A percentile compares a stretch with the other conserved stretches of the same genome.
phyloP scores from a whole-genome alignment of 2,888 invertebrate species.

The Drosophila austrosaltans region DNA sequence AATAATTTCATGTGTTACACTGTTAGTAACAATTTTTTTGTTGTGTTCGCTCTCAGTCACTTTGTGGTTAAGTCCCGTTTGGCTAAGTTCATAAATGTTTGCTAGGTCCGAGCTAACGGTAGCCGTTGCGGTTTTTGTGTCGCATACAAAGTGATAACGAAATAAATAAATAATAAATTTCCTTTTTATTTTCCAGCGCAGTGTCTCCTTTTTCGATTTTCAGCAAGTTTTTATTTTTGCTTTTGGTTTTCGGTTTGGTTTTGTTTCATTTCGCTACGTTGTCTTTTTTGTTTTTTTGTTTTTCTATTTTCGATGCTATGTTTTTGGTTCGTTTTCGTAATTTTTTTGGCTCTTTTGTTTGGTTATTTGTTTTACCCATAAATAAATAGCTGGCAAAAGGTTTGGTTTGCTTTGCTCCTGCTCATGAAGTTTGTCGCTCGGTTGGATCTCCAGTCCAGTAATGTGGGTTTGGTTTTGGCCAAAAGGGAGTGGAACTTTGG shows the following conservation, averaged over 20 bases:
- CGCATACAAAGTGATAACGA: slow-evolving; percentile 76
- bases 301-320: not conserved
- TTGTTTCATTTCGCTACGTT: not conserved
- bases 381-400: slow-evolving; percentile 50
- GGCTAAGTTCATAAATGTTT: slow-evolving; percentile 70
- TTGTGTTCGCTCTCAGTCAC: slow-evolving; percentile 44
- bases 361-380: slow-evolving; percentile 30
- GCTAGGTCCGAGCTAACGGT: slow-evolving; percentile 5
- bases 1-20: not conserved
- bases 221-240: slow-evolving; percentile 55
- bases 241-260: not conserved
- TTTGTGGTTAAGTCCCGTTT: slow-evolving; percentile 56
- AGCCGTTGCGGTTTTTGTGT: slow-evolving; percentile 49
- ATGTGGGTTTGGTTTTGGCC: slow-evolving; percentile 20
- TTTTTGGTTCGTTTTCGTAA: not conserved
- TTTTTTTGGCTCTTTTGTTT: slow-evolving; percentile 5
- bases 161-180: slow-evolving; percentile 78
- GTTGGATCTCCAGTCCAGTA: slow-evolving; percentile 26
- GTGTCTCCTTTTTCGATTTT: slow-evolving; percentile 56
- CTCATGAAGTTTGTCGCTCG: slow-evolving; percentile 69
- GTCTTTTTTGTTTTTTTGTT: not conserved
- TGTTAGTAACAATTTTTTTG: not conserved
- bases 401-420: slow-evolving; percentile 26
- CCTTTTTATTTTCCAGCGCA: slow-evolving; percentile 69
- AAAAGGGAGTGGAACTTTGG: not conserved